phyloP scores from a whole-genome alignment of 2,113 vertebrate genomes.

The Varanus komodoensis region DNA sequence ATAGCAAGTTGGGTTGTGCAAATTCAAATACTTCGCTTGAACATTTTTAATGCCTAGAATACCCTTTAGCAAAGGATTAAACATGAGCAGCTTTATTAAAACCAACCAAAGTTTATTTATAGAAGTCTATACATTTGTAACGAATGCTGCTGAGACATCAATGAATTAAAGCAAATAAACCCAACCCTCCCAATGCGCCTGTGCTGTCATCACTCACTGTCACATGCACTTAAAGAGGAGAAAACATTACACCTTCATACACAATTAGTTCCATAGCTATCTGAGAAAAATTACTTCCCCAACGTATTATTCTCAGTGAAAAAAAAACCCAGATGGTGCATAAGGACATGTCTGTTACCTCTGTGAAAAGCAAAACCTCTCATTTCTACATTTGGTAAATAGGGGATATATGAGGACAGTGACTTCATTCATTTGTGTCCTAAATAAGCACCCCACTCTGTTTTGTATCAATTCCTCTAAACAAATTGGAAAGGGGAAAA shows the following conservation, averaged over 20 bases:
- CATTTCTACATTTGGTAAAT: slow-evolving; percentile 31
- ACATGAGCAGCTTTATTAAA: slow-evolving; percentile 75
- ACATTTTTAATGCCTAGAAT: slow-evolving; percentile 27
- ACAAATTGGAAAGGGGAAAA: neutral
- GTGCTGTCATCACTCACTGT: slow-evolving; percentile 74
- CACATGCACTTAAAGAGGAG: slow-evolving; percentile 76
- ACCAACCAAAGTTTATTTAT: slow-evolving; percentile 84
- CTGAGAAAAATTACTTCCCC: slow-evolving; percentile 59
- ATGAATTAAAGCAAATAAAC: slow-evolving; percentile 76
- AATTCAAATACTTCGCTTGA: neutral
- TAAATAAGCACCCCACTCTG: slow-evolving; percentile 28
- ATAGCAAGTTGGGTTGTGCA: neutral
- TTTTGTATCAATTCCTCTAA: slow-evolving; percentile 23
- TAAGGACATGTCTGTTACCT: slow-evolving; percentile 35
- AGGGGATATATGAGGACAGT: slow-evolving; percentile 37
- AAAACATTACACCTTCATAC: slow-evolving; percentile 75
- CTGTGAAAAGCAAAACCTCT: slow-evolving; percentile 49
- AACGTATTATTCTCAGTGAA: slow-evolving; percentile 58
- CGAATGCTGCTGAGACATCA: slow-evolving; percentile 79
- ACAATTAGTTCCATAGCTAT: slow-evolving; percentile 68
- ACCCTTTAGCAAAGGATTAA: slow-evolving; percentile 67
- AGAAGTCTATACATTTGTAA: slow-evolving; percentile 80
- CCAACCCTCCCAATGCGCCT: slow-evolving; percentile 61
- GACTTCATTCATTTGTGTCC: slow-evolving; percentile 21
- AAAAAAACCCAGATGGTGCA: slow-evolving; percentile 43